phyloP scores from a whole-genome alignment of 1,140 invertebrate species.

The Ceratina japonica region DNA sequence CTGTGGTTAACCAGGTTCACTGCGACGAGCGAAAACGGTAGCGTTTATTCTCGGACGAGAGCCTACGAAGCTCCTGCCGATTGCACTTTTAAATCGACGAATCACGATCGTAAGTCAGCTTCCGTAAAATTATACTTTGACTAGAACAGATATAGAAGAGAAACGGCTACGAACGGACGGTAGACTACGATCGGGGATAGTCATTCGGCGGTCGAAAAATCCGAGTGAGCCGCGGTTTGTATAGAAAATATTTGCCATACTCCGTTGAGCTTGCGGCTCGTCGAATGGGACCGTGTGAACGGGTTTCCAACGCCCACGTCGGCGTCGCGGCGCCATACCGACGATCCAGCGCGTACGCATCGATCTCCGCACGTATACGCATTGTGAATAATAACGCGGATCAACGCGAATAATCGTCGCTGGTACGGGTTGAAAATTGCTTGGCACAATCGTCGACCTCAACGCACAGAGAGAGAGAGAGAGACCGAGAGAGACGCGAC shows the following conservation, averaged over 20 bases:
- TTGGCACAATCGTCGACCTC: background rate
- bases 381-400: slow-evolving; percentile 16
- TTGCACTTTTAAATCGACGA: background rate
- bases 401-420: slow-evolving; percentile 37
- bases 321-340: slow-evolving; percentile 39
- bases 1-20: slow-evolving; percentile 2
- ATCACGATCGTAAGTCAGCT: no score
- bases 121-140: no score
- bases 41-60: background rate
- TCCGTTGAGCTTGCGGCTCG: slow-evolving; percentile 1
- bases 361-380: background rate
- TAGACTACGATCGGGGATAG: no score
- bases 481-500: background rate
- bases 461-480: background rate
- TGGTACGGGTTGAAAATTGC: slow-evolving; percentile 30
- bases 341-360: background rate
- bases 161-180: no score
- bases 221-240: background rate
- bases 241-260: slow-evolving; percentile 28
- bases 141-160: no score
- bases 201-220: no score
- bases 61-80: background rate
- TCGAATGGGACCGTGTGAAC: slow-evolving; percentile 19
- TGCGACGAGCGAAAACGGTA: background rate
- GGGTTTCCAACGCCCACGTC: slow-evolving; percentile 37